Evolutionary conservation across 2,888 invertebrate species (phyloP), one percentile per base, ranked within the genome.

Genomic region (Osmoderma eremita): DNA sequence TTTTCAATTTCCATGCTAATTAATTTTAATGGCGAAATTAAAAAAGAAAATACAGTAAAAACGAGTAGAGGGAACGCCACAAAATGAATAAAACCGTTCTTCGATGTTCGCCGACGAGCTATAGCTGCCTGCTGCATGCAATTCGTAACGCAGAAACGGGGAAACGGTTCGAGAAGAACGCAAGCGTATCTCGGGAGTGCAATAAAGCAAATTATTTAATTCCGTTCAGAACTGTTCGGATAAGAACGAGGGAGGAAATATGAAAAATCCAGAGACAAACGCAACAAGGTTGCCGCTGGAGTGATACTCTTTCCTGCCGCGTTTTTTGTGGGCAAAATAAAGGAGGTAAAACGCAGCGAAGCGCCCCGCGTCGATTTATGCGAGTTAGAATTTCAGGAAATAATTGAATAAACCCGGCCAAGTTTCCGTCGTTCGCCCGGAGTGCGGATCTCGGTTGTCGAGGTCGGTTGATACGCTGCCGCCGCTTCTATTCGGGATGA

Each of bases 371-470:
- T 1, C 56, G 41, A 56, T 56, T 56, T 56, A 56, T 20, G 56
- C 20, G 56, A 13, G 39, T 56, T 56, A 56, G 56, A 22, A 41
- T 56, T 56, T 56, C 41, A 56, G 56, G 41, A 41, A 54, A 56
- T 56, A 70, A 70, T 68, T 70, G 70, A 70, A 70, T 70, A 68
- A 66, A 68, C 66, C 24, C 13, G 50, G 18, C 8, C n/a, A n/a
- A n/a, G n/a, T n/a, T n/a, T n/a, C n/a, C n/a, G n/a, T n/a, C n/a
- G n/a, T n/a, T n/a, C n/a, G n/a, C n/a, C n/a, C 18, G 18, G 12
- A 18, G 22, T 22, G 8, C 24, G 22, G 2, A 22, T 20, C 22
- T 20, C 24, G 22, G 22, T n/a, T 24, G 5, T 30, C 30, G 24
- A n/a, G n/a, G 24, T 50, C 22, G 24, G 24, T 13, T 24, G 50